Conservation (phyloP, 2,113 vertebrate genomes). For the Megaceryle torquata region DNA sequence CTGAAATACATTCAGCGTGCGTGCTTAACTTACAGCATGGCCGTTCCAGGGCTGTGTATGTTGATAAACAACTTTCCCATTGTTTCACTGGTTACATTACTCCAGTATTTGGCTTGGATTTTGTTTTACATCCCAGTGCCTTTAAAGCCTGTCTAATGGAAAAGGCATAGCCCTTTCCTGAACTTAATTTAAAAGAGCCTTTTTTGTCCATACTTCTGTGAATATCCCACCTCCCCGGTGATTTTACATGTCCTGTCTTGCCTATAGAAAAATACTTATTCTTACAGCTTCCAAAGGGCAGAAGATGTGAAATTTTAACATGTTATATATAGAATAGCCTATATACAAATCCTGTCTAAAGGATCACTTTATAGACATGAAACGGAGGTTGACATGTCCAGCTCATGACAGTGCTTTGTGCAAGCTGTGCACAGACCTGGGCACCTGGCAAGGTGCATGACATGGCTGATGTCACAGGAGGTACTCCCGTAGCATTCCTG, state of each 20-base stretch:
- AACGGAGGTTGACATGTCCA: neutral
- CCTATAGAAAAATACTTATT: neutral
- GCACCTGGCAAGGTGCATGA: neutral
- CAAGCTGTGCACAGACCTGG: neutral
- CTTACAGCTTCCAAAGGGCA: neutral
- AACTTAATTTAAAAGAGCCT: neutral
- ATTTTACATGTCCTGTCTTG: neutral
- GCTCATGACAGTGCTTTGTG: neutral
- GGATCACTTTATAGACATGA: neutral
- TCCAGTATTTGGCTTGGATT: conserved; percentile 43
- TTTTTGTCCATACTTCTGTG: neutral
- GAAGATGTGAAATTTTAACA: neutral
- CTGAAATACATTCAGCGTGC: conserved; percentile 41
- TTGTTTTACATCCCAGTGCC: neutral
- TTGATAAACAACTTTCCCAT: conserved; percentile 58
- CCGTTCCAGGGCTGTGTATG: conserved; percentile 7
- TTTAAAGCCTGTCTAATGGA: conserved; percentile 10
- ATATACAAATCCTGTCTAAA: neutral
- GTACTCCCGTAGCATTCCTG: neutral
- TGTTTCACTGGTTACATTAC: conserved; percentile 37
- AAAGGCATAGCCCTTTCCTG: neutral
- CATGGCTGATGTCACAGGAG: neutral
- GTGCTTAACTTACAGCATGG: neutral
- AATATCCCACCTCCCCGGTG: neutral
- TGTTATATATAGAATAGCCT: neutral